Evolutionary conservation across 1,140 invertebrate genomes (phyloP).

Genomic region (Drosophila quadrilineata): DNA sequence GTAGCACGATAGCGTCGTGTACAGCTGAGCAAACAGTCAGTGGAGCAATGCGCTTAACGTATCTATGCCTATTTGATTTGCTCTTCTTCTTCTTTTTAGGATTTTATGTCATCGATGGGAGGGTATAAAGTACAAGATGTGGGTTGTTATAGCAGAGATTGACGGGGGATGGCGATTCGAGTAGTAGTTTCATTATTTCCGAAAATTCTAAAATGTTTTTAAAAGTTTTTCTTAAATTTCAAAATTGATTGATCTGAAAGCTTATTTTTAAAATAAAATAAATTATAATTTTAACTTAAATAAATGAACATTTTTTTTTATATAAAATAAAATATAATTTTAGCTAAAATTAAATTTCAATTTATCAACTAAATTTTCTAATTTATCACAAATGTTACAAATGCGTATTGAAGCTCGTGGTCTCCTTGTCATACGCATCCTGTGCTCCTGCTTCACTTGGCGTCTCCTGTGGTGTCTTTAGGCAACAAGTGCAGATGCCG

Average conservation of each 20-base stretch:
- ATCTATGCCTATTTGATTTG: slow-evolving; percentile 62
- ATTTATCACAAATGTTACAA: slow-evolving; percentile 29
- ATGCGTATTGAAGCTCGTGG: slow-evolving; percentile 22
- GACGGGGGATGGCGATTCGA: too few species aligned
- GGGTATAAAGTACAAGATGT: too few species aligned
- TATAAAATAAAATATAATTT: not conserved
- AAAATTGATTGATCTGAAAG: too few species aligned
- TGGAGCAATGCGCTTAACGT: slow-evolving; percentile 64
- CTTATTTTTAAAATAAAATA: too few species aligned
- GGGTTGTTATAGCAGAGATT: too few species aligned
- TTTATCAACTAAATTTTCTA: not conserved
- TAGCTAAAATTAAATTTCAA: not conserved
- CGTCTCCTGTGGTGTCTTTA: slow-evolving; percentile 31
- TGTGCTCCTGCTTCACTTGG: not conserved
- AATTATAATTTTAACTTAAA: too few species aligned
- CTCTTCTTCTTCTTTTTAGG: too few species aligned
- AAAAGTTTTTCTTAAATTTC: too few species aligned
- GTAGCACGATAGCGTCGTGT: too few species aligned
- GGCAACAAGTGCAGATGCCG: slow-evolving; percentile 63
- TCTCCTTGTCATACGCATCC: slow-evolving; percentile 4
- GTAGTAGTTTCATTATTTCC: too few species aligned
- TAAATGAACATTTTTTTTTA: too few species aligned
- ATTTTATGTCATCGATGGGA: slow-evolving; percentile 46
- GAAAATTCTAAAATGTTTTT: too few species aligned
- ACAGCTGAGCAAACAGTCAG: slow-evolving; percentile 34